Conservation (phyloP, 2,113 vertebrate genomes). For the Protobothrops flavoviridis region DNA sequence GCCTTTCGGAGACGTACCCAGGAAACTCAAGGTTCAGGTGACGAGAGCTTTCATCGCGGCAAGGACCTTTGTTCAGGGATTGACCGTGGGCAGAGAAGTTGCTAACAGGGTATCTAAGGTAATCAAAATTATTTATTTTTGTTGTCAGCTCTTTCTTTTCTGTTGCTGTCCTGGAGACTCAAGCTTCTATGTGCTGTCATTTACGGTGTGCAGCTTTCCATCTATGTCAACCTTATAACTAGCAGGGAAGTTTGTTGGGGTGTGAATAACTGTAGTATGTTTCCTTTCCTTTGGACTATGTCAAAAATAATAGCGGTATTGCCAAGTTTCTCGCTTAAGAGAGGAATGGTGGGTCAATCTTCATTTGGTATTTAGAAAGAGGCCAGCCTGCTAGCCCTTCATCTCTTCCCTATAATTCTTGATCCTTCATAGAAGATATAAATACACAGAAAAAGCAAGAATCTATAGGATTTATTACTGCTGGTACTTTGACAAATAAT, state of each 20-base stretch:
- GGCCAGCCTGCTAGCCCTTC: neutral
- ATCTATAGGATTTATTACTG: neutral
- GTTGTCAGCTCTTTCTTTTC: constrained; percentile 2
- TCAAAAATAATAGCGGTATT: neutral
- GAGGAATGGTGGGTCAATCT: constrained; percentile 20
- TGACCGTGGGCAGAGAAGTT: constrained; percentile 92
- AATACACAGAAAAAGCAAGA: neutral
- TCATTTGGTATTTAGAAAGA: neutral
- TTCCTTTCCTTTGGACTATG: constrained; percentile 1
- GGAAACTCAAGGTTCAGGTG: constrained; percentile 92
- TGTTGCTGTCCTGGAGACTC: neutral
- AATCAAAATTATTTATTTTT: constrained; percentile 50
- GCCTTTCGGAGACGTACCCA: constrained; percentile 93
- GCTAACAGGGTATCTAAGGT: constrained; percentile 97
- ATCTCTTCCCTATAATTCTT: neutral
- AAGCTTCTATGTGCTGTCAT: neutral
- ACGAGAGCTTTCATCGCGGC: constrained; percentile 92
- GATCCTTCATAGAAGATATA: neutral
- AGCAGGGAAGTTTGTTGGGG: neutral
- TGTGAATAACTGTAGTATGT: neutral
- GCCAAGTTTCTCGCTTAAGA: constrained; percentile 19
- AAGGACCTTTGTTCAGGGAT: constrained; percentile 93
- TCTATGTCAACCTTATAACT: neutral
- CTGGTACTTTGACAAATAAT: neutral
- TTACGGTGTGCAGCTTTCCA: neutral